Evolutionary conservation across 2,113 vertebrate species (phyloP).

Genomic region (Hippocampus mohnikei): DNA sequence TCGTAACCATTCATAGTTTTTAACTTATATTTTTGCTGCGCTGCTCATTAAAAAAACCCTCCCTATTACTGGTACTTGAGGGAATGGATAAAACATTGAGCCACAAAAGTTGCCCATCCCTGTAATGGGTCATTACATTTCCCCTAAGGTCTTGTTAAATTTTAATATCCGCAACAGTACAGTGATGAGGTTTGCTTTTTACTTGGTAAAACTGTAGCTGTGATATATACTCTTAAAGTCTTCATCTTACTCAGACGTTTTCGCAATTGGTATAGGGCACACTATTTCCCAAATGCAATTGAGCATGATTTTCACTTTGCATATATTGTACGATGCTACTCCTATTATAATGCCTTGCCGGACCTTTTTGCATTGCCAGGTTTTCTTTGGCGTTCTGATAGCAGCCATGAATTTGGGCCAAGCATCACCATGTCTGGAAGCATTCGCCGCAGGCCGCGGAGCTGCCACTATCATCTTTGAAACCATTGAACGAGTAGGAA

Average conservation of each 20-base stretch:
- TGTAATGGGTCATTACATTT: background rate
- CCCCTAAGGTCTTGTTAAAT: background rate
- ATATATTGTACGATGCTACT: background rate
- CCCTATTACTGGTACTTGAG: background rate
- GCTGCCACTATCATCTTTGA: slow-evolving; percentile 90
- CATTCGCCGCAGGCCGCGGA: slow-evolving; percentile 90
- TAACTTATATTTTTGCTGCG: background rate
- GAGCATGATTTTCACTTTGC: background rate
- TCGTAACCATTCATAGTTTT: background rate
- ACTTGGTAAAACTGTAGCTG: background rate
- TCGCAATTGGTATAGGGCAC: background rate
- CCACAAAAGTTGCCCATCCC: background rate
- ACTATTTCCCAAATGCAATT: background rate
- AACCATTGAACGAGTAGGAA: slow-evolving; percentile 87
- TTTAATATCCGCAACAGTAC: background rate
- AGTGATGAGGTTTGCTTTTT: background rate
- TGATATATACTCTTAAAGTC: background rate
- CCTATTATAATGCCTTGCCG: background rate
- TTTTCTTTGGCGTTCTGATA: slow-evolving; percentile 90
- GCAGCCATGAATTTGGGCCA: slow-evolving; percentile 92
- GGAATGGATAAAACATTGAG: background rate
- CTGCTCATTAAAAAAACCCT: background rate
- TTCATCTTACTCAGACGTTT: background rate
- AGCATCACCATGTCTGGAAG: slow-evolving; percentile 88
- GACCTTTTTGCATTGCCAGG: slow-evolving; percentile 66